These are phyloP conservation scores for Octodonta nipae DNA, from an alignment of 2,888 invertebrate genomes.

Conservation along the genomic window DNA sequence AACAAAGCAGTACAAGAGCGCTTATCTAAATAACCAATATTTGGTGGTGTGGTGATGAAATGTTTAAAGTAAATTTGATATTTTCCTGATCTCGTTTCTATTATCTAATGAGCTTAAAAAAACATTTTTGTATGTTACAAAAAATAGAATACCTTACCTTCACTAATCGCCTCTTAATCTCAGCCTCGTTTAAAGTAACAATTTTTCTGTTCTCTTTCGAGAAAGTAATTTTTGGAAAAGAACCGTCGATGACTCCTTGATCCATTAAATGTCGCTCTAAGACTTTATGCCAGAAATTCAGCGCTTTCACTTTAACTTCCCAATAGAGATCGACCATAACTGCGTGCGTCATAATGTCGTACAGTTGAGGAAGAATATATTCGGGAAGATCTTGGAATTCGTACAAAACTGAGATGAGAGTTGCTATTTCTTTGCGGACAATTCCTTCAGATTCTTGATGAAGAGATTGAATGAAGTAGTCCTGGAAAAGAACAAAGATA, in stretches of 20 bases:
- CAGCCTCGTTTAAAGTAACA: conserved; percentile 33
- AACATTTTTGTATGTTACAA: too few species aligned
- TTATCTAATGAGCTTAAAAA: too few species aligned
- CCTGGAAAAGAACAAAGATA: too few species aligned
- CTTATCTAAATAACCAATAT: too few species aligned
- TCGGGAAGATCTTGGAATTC: conserved; percentile 47
- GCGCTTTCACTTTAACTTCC: conserved; percentile 63
- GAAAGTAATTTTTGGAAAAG: conserved; percentile 63
- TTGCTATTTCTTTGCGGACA: conserved; percentile 60
- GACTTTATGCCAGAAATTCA: conserved; percentile 53
- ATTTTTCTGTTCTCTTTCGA: conserved; percentile 65
- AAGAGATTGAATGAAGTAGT: too few species aligned
- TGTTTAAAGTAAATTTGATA: too few species aligned
- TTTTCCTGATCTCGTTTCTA: too few species aligned
- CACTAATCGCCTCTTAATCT: neutral
- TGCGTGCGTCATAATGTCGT: conserved; percentile 51
- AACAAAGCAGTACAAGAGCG: too few species aligned
- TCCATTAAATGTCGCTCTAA: neutral
- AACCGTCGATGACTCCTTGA: conserved; percentile 72
- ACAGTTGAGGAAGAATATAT: conserved; percentile 39
- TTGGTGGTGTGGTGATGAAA: too few species aligned
- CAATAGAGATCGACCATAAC: conserved; percentile 63
- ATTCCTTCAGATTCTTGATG: too few species aligned
- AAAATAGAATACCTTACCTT: too few species aligned
- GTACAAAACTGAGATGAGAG: conserved; percentile 51